Percentiles rank a stretch among this genome's conserved stretches.
phyloP scores from a whole-genome alignment of 2,797 vertebrate genomes.

The Kryptolebias ocellatus region DNA sequence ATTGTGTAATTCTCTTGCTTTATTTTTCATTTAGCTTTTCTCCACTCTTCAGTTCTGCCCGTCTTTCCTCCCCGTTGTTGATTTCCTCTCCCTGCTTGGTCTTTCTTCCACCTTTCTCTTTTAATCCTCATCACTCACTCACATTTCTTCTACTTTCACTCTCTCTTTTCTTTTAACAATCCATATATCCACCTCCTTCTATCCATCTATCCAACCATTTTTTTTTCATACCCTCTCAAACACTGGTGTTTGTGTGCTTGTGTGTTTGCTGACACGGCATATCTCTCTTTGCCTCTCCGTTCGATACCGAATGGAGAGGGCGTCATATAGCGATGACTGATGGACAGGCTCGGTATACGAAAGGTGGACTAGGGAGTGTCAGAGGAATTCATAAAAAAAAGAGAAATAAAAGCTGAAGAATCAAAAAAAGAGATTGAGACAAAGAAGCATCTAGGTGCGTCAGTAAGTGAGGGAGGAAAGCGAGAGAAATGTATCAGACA shows the following conservation, averaged over 20 bases:
- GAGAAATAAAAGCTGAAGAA: background rate
- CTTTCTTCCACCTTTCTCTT: conserved; percentile 25
- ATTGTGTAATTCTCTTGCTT: conserved; percentile 44
- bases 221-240: background rate
- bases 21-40: conserved; percentile 46
- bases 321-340: conserved; percentile 61
- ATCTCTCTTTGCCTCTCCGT: conserved; percentile 22
- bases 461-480: conserved; percentile 18
- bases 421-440: conserved; percentile 1
- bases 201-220: conserved; percentile 17
- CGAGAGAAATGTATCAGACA: conserved; percentile 36
- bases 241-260: conserved; percentile 31
- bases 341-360: conserved; percentile 32
- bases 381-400: conserved; percentile 8
- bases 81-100: conserved; percentile 18
- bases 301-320: conserved; percentile 63
- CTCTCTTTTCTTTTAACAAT: conserved; percentile 33
- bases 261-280: conserved; percentile 65
- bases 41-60: conserved; percentile 33
- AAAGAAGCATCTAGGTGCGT: conserved; percentile 1
- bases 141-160: conserved; percentile 8
- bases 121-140: conserved; percentile 54
- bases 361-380: conserved; percentile 33
- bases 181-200: conserved; percentile 27
- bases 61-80: conserved; percentile 24